These are phyloP conservation scores for Morpho deidamia DNA, from an alignment of 2,888 invertebrate species.

Conservation along the genomic window DNA sequence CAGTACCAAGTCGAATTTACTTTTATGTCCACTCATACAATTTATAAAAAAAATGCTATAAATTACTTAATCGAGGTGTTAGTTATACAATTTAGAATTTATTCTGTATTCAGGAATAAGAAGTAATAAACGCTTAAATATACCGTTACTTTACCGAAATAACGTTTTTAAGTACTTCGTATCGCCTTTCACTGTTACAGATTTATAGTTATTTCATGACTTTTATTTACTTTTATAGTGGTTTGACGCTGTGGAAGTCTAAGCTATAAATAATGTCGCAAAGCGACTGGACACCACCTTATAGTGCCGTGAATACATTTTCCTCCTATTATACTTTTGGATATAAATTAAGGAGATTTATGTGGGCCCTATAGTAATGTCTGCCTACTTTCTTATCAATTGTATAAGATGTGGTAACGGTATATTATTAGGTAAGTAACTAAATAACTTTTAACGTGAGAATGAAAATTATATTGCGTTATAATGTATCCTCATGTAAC, in stretches of 20 bases:
- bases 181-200: constrained; percentile 60
- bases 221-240: constrained; percentile 75
- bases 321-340: constrained; percentile 73
- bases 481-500: no score
- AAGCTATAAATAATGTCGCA: constrained; percentile 65
- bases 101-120: no score
- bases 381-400: constrained; percentile 14
- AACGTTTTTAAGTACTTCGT: constrained; percentile 24
- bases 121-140: constrained; percentile 11
- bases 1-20: no score
- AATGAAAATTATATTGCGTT: no score
- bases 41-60: no score
- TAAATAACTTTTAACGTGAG: no score
- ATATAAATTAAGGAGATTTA: constrained; percentile 74
- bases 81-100: no score
- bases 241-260: constrained; percentile 52
- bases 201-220: constrained; percentile 72
- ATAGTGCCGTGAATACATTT: constrained; percentile 63
- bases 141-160: constrained; percentile 8
- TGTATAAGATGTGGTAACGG: constrained; percentile 9
- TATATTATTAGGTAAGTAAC: neutral
- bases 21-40: no score
- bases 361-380: constrained; percentile 26
- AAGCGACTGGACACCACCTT: constrained; percentile 51
- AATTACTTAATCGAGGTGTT: no score